phyloP scores from a whole-genome alignment of 2,797 vertebrate species.

The Paguma larvata region DNA sequence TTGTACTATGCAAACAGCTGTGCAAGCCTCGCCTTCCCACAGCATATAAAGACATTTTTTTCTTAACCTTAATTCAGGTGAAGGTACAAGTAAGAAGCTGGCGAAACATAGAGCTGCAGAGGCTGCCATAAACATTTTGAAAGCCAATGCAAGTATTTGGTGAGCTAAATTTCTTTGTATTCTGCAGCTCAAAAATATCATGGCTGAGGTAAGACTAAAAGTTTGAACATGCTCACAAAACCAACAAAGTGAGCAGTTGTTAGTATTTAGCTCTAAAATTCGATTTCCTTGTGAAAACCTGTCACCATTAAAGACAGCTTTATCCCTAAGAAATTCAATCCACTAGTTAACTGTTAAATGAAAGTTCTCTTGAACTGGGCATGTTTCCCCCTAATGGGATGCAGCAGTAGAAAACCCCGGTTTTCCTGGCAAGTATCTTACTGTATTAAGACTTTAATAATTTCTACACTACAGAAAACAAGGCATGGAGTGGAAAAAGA shows the following conservation, averaged over 20 bases:
- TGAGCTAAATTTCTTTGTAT: conserved; percentile 85
- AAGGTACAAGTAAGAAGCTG: conserved; percentile 95
- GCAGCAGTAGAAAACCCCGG: background rate
- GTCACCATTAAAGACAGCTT: conserved; percentile 3
- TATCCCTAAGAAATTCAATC: conserved; percentile 3
- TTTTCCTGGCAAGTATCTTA: conserved; percentile 20
- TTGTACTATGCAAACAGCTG: background rate
- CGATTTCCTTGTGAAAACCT: background rate
- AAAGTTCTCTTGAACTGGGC: background rate
- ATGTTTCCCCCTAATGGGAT: background rate
- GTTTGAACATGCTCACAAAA: conserved; percentile 60
- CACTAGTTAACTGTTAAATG: background rate
- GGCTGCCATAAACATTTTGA: conserved; percentile 91
- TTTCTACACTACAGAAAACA: conserved; percentile 41
- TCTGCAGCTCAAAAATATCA: conserved; percentile 79
- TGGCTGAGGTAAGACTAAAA: conserved; percentile 76
- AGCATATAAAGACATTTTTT: conserved; percentile 28
- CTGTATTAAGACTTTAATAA: background rate
- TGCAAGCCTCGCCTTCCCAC: conserved; percentile 15
- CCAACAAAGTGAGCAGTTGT: conserved; percentile 44
- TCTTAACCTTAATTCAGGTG: conserved; percentile 88
- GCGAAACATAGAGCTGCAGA: conserved; percentile 95
- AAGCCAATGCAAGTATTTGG: conserved; percentile 90
- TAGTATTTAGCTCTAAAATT: conserved; percentile 12
- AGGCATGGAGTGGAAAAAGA: background rate